These are phyloP conservation scores for Caranx ignobilis DNA, from an alignment of 2,113 vertebrate species.

Conservation along the genomic window DNA sequence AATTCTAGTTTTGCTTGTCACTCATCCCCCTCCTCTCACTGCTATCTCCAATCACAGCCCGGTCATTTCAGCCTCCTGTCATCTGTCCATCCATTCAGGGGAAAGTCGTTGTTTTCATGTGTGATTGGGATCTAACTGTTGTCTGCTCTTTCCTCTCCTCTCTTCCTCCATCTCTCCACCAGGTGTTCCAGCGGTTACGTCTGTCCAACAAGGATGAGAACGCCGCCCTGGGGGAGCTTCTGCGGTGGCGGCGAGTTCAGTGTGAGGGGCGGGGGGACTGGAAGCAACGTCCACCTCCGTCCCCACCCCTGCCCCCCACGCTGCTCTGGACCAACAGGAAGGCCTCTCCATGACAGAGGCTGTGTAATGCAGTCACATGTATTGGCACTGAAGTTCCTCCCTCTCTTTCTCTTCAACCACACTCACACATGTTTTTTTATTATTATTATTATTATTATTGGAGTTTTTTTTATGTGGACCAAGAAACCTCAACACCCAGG, in stretches of 20 bases:
- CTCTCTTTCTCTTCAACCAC: constrained; percentile 16
- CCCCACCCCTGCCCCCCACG: constrained; percentile 82
- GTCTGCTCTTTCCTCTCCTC: not conserved
- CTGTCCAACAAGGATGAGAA: constrained; percentile 87
- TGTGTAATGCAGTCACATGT: constrained; percentile 12
- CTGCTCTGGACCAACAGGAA: constrained; percentile 90
- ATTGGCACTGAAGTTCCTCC: constrained; percentile 11
- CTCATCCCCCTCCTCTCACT: not conserved
- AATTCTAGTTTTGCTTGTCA: constrained; percentile 7
- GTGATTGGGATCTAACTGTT: not conserved
- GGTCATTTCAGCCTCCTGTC: constrained; percentile 32
- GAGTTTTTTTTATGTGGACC: constrained; percentile 18
- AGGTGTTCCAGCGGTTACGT: constrained; percentile 90
- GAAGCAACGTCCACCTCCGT: constrained; percentile 83
- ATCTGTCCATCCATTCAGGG: not conserved
- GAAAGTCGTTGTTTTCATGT: not conserved
- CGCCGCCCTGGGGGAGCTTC: constrained; percentile 87
- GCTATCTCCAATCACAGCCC: constrained; percentile 9
- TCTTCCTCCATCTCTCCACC: constrained; percentile 26
- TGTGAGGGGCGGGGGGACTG: constrained; percentile 87
- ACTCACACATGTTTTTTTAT: not conserved
- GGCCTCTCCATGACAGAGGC: constrained; percentile 73
- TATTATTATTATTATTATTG: not conserved
- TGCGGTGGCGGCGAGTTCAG: constrained; percentile 89
- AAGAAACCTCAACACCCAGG: constrained; percentile 28